Conservation (phyloP, 1,140 invertebrate species). For the Elymnias hypermnestra region DNA sequence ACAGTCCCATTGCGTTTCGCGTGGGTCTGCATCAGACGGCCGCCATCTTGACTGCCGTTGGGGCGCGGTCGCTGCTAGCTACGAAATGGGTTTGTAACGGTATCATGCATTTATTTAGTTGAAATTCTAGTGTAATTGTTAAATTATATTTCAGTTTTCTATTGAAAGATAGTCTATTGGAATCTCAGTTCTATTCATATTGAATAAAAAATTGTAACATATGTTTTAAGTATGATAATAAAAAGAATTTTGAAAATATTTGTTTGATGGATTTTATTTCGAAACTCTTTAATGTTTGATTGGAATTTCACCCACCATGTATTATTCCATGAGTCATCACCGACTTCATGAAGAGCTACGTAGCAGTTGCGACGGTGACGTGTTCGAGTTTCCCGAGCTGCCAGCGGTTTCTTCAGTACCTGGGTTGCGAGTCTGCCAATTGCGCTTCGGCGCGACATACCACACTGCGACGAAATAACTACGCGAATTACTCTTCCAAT, state of each 20-base stretch:
- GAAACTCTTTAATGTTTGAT: constrained; percentile 22
- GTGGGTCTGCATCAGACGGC: constrained; percentile 72
- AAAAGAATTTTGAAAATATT: constrained; percentile 49
- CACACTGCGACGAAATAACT: constrained; percentile 31
- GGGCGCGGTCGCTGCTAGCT: constrained; percentile 57
- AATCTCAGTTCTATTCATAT: constrained; percentile 69
- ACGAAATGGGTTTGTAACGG: constrained; percentile 73
- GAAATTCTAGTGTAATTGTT: constrained; percentile 39
- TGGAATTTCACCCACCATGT: constrained; percentile 68
- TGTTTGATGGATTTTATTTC: constrained; percentile 46
- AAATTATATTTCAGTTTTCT: constrained; percentile 65
- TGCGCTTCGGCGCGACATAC: constrained; percentile 23
- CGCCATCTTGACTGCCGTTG: constrained; percentile 72
- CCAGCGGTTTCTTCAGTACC: constrained; percentile 18
- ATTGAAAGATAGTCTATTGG: constrained; percentile 60
- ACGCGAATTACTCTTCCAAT: constrained; percentile 32
- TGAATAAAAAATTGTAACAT: constrained; percentile 73
- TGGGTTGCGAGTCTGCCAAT: constrained; percentile 23
- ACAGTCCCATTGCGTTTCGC: constrained; percentile 75
- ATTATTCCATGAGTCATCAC: constrained; percentile 72
- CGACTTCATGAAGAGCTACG: constrained; percentile 45
- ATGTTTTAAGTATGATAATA: constrained; percentile 71
- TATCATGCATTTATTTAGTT: constrained; percentile 72
- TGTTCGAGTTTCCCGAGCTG: constrained; percentile 21
- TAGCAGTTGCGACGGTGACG: constrained; percentile 35